These are phyloP conservation scores for Andrena camellia DNA, from an alignment of 2,888 invertebrate genomes.

Conservation along the genomic window DNA sequence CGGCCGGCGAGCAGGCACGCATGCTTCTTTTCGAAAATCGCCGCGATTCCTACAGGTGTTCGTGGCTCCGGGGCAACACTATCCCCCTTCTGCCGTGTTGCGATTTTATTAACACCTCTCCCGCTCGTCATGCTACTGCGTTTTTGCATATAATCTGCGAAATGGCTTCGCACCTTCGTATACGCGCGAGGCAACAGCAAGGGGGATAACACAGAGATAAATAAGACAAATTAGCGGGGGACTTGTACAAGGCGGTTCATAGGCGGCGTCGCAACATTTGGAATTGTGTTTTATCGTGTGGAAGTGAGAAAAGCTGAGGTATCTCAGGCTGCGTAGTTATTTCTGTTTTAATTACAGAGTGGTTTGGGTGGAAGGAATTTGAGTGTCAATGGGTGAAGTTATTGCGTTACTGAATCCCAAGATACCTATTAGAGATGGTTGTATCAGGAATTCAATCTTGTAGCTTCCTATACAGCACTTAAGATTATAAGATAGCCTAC, in stretches of 20 bases:
- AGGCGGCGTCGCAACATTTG: not conserved
- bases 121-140: not conserved
- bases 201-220: not conserved
- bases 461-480: too few relatives aligned
- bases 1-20: not conserved
- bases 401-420: too few relatives aligned
- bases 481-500: too few relatives aligned
- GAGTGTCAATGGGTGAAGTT: too few relatives aligned
- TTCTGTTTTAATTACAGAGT: too few relatives aligned
- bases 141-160: constrained; percentile 9
- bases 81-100: not conserved
- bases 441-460: too few relatives aligned
- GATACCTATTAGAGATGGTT: too few relatives aligned
- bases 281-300: not conserved
- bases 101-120: constrained; percentile 6
- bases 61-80: constrained; percentile 6
- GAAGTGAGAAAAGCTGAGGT: too few relatives aligned
- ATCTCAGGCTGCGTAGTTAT: too few relatives aligned
- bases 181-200: not conserved
- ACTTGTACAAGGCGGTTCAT: not conserved
- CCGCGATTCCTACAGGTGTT: constrained; percentile 32
- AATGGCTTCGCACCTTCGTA: not conserved
- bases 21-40: not conserved
- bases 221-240: not conserved
- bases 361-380: too few relatives aligned